phyloP scores from a whole-genome alignment of 35 echinoderm and acorn worm genomes.

The Apostichopus californicus region DNA sequence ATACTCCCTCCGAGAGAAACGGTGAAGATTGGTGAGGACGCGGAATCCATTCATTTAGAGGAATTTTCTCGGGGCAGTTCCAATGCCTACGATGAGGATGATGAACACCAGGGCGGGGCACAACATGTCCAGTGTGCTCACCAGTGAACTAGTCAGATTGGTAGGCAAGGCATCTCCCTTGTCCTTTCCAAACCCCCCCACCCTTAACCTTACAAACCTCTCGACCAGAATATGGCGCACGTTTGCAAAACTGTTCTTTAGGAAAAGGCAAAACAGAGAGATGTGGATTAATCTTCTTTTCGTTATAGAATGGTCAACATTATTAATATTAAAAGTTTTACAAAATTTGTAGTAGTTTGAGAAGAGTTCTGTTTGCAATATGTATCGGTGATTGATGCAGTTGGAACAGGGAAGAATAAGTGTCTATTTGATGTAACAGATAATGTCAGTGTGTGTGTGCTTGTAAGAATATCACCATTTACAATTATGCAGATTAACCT shows the following conservation, averaged over 20 bases:
- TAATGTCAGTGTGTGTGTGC: not conserved
- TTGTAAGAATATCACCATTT: too few relatives aligned
- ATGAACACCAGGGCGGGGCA: conserved; percentile 54
- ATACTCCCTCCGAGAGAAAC: conserved; percentile 60
- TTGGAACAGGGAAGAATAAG: too few relatives aligned
- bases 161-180: not conserved
- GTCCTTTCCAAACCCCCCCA: not conserved
- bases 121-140: conserved; percentile 86
- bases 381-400: not conserved
- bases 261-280: not conserved
- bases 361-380: not conserved
- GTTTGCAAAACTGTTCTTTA: not conserved
- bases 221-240: not conserved
- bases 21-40: conserved; percentile 45
- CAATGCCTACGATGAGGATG: conserved; percentile 71
- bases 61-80: conserved; percentile 61
- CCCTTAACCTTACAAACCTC: not conserved
- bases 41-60: conserved; percentile 64
- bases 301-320: not conserved
- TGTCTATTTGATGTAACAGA: not conserved
- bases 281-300: not conserved
- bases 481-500: too few relatives aligned
- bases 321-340: conserved; percentile 6
- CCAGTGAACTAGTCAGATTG: conserved; percentile 56
- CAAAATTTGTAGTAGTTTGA: not conserved